Base-by-base conservation (phyloP, 37 sponge, comb jelly and placozoan species). In the Bolinopsis microptera region DNA sequence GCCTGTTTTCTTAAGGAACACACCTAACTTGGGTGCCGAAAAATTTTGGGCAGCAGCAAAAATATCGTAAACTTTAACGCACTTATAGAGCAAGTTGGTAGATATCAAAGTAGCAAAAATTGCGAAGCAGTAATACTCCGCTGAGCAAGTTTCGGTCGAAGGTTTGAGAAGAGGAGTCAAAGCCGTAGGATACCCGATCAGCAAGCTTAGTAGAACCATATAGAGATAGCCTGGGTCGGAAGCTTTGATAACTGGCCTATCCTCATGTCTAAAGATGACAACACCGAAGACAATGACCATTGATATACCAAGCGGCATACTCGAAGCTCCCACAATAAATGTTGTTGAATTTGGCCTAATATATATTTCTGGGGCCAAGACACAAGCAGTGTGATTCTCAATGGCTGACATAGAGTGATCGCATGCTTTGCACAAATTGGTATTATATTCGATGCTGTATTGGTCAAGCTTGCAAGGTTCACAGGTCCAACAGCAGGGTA, bases 401-500 rank as follows among this genome's bases (percentile, higher is more conserved):
- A 1, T 86, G 61, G 41, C 23, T 0, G 41, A 25, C 35, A 36
- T 28, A 22, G 26, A 25, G 2, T 13, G 3, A 0, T 16, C 0
- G 26, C 90, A 86, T 26, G 32, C 0, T 18, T 41, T 0, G 22
- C 90, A 86, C 18, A 25, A 23, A 39, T 41, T 38, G 36, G 3
- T 22, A 48, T 86, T 86, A 26, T 39, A 3, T 34, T 38, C 30
- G 28, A n/a, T 40, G 90, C 30, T 41, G 90, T 86, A 86, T 1
- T 39, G 26, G 61, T 86, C 3, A 1, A 41, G 0, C n/a, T 35
- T 35, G 30, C 90, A 86, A 35, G 13, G 32, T 21, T 16, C 40
- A 41, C 90, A 86, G n/a, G 41, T 40, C 90, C 90, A 86, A 30
- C 90, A 86, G 22, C 90, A 86, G 61, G 90, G 41, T 13, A 86